phyloP scores from a whole-genome alignment of 2,113 vertebrate genomes.

The Nycticryphes semicollaris region DNA sequence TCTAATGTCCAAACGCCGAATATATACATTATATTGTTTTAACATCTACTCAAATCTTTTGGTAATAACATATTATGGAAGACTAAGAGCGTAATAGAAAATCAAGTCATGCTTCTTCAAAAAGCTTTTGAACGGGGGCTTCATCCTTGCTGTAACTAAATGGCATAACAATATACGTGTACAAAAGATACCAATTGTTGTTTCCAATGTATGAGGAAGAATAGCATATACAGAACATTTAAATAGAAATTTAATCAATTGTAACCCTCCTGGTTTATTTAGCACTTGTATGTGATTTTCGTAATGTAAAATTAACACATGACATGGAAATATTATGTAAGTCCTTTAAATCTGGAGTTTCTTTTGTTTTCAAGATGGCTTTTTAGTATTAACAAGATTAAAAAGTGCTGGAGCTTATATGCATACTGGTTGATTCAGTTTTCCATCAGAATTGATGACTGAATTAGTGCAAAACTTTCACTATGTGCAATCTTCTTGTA shows the following conservation, averaged over 20 bases:
- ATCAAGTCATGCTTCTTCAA: not conserved
- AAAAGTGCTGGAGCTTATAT: not conserved
- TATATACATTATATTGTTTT: not conserved
- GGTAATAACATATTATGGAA: not conserved
- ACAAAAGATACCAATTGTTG: not conserved
- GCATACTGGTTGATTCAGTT: not conserved
- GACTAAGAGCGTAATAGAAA: not conserved
- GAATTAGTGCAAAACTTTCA: constrained; percentile 15
- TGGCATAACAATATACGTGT: not conserved
- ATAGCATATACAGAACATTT: not conserved
- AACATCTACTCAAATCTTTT: not conserved
- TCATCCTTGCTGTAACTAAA: not conserved
- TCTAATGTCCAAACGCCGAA: not conserved
- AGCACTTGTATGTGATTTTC: not conserved
- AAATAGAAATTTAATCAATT: not conserved
- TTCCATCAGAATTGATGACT: not conserved
- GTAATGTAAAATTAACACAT: not conserved
- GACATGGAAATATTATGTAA: not conserved
- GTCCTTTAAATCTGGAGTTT: not conserved
- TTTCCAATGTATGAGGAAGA: not conserved
- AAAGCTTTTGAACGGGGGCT: not conserved
- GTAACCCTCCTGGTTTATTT: not conserved
- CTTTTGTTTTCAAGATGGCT: not conserved
- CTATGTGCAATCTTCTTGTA: not conserved
- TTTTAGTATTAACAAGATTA: not conserved